Percentiles rank a stretch among this genome's conserved stretches.
phyloP scores from a whole-genome alignment of 2,888 invertebrate genomes.

The Antitype chi region DNA sequence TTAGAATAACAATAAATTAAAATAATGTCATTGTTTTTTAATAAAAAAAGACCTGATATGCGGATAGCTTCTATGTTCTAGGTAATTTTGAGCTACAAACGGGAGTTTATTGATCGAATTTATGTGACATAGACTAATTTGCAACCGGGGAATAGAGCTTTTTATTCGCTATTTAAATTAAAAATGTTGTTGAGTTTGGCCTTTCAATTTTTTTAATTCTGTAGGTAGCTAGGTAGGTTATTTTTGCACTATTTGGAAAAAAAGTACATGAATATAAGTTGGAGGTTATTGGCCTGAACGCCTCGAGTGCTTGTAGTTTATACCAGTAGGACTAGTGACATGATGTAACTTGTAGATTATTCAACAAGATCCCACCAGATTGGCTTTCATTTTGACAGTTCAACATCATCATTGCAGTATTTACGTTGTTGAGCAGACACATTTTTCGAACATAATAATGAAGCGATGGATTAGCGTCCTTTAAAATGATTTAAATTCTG shows the following conservation, averaged over 20 bases:
- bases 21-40: not conserved
- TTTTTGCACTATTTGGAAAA: not conserved
- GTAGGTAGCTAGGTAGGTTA: not conserved
- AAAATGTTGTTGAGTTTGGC: not conserved
- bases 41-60: not conserved
- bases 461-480: too few species aligned
- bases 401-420: too few species aligned
- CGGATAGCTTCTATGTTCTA: constrained; percentile 2
- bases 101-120: not conserved
- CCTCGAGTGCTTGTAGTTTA: not conserved
- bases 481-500: too few species aligned
- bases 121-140: constrained; percentile 16
- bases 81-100: constrained; percentile 15
- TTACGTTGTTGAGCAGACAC: too few species aligned
- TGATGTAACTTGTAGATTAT: not conserved
- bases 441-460: too few species aligned
- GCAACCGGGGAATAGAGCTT: not conserved
- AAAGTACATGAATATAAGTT: not conserved
- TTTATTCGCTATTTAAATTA: not conserved
- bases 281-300: not conserved
- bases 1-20: constrained; percentile 4
- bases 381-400: too few species aligned
- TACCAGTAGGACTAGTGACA: not conserved
- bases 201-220: not conserved
- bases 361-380: too few species aligned